Conservation (phyloP, 2,888 invertebrate genomes). For the Chymomyza amoena region DNA sequence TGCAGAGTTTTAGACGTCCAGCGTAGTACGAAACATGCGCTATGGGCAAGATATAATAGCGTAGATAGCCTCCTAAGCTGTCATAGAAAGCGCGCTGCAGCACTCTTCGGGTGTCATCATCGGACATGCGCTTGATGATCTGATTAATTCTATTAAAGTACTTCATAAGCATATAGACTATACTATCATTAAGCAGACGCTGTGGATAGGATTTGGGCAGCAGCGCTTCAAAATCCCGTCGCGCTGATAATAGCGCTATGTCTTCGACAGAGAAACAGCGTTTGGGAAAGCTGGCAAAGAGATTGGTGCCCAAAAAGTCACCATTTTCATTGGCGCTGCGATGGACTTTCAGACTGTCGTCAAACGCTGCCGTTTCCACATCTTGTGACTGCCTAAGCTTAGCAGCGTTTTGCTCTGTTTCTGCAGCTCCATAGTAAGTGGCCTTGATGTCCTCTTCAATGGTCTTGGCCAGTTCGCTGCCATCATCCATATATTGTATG, state of each 20-base stretch:
- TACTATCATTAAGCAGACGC: slow-evolving; percentile 61
- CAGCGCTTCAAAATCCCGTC: slow-evolving; percentile 76
- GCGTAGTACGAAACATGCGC: slow-evolving; percentile 76
- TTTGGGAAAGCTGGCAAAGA: slow-evolving; percentile 66
- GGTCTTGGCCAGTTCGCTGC: not conserved
- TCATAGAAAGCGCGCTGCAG: slow-evolving; percentile 75
- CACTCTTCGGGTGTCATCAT: slow-evolving; percentile 44
- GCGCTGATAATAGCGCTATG: slow-evolving; percentile 69
- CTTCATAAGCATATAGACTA: slow-evolving; percentile 68
- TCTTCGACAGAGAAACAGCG: slow-evolving; percentile 76
- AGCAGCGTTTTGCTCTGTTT: not conserved
- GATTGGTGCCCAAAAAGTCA: slow-evolving; percentile 75
- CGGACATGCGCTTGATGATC: slow-evolving; percentile 59
- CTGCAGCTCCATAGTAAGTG: slow-evolving; percentile 21
- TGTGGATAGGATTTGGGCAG: slow-evolving; percentile 71
- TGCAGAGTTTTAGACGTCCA: slow-evolving; percentile 66
- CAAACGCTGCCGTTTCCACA: not conserved
- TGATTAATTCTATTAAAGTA: slow-evolving; percentile 75
- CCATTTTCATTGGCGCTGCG: slow-evolving; percentile 13
- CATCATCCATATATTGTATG: slow-evolving; percentile 6
- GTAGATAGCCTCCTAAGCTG: slow-evolving; percentile 75
- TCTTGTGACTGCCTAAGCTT: slow-evolving; percentile 4
- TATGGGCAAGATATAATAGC: slow-evolving; percentile 72
- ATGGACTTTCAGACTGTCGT: not conserved
- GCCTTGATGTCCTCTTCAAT: slow-evolving; percentile 26